Conservation (phyloP, 2,888 invertebrate genomes). For the Spodoptera exigua region DNA sequence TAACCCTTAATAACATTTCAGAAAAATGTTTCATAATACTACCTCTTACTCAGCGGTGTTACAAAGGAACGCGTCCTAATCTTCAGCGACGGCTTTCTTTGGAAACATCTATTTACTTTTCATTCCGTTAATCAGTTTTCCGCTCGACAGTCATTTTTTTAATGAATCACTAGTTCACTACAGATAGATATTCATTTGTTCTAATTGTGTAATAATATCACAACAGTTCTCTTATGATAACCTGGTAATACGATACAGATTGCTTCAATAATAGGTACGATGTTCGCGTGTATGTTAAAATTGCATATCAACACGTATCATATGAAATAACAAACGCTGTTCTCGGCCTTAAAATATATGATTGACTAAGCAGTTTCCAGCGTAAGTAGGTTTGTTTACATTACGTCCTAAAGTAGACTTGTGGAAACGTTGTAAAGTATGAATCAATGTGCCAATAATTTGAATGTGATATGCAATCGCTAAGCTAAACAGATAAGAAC, state of each 20-base stretch:
- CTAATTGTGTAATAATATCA: constrained; percentile 16
- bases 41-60: constrained; percentile 11
- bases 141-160: constrained; percentile 7
- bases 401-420: constrained; percentile 1
- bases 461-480: constrained; percentile 28
- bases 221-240: constrained; percentile 15
- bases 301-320: constrained; percentile 1
- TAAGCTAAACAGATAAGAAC: constrained; percentile 20
- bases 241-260: constrained; percentile 33
- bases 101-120: constrained; percentile 38
- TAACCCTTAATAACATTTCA: constrained; percentile 27
- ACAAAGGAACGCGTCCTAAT: constrained; percentile 27
- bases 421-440: background rate
- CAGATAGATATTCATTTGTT: constrained; percentile 3
- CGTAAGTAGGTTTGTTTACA: constrained; percentile 24
- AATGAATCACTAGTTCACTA: constrained; percentile 36
- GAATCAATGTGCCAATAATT: constrained; percentile 21
- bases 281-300: constrained; percentile 1
- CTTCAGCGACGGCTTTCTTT: constrained; percentile 22
- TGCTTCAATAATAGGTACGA: constrained; percentile 30
- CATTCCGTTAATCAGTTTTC: constrained; percentile 37
- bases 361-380: constrained; percentile 21
- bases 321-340: constrained; percentile 36
- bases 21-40: constrained; percentile 19
- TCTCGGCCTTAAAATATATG: constrained; percentile 27